Evolutionary conservation across 2,113 vertebrate genomes (phyloP).

Genomic region (Centropristis striata): DNA sequence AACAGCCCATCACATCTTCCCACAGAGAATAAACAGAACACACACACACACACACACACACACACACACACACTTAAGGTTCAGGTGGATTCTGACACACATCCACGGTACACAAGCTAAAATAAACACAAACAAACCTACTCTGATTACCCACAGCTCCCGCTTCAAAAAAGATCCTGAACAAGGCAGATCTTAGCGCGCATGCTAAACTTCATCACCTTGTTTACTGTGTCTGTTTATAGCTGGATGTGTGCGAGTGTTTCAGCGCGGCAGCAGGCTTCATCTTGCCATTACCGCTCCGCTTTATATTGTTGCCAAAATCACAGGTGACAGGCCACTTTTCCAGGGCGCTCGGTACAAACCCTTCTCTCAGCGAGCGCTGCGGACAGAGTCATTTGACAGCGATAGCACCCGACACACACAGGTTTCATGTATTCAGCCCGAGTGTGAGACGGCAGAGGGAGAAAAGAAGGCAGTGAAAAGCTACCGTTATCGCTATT

Average conservation of each 20-base stretch:
- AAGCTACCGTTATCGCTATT: constrained; percentile 82
- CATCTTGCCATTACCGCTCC: constrained; percentile 83
- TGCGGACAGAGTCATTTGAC: constrained; percentile 86
- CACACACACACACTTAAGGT: constrained; percentile 34
- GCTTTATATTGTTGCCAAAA: constrained; percentile 85
- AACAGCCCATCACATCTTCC: constrained; percentile 52
- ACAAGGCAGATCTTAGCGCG: constrained; percentile 27
- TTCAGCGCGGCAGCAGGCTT: constrained; percentile 63
- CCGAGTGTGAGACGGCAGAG: constrained; percentile 82
- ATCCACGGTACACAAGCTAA: constrained; percentile 15
- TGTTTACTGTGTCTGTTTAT: constrained; percentile 63
- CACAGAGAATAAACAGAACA: constrained; percentile 49
- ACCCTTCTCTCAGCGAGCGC: constrained; percentile 3
- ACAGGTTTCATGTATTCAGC: constrained; percentile 85
- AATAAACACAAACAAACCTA: constrained; percentile 41
- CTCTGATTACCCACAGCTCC: constrained; percentile 48
- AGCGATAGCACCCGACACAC: constrained; percentile 86
- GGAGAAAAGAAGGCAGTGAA: constrained; percentile 72
- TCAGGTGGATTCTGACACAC: constrained; percentile 34
- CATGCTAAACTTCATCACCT: constrained; percentile 71
- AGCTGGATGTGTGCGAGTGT: constrained; percentile 49
- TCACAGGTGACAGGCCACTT: constrained; percentile 90
- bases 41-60: constrained; percentile 30
- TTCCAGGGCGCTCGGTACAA: constrained; percentile 71
- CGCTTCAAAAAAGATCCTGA: constrained; percentile 31